Base-by-base conservation (phyloP, 2,797 vertebrate species). In the Sebastes oblongus region DNA sequence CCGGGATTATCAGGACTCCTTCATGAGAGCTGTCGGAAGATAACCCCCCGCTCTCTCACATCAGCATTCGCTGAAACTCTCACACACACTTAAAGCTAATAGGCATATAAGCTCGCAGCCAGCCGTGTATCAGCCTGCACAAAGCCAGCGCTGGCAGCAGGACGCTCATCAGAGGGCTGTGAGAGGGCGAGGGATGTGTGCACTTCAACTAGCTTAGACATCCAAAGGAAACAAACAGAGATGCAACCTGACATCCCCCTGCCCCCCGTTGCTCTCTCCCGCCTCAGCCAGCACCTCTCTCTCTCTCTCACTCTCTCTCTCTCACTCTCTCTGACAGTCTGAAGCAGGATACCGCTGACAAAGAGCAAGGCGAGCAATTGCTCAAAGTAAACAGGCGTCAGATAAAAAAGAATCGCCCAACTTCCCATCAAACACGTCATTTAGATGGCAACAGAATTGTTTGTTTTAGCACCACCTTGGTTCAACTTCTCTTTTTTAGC, bases 181-280 rank as follows among this genome's bases (percentile, higher is more conserved):
- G 42, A 50, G 18, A 78, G 60, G 65, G 69, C 82, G 82, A 77
- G 79, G 59, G 69, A 50, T 77, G 72, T 70, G 60, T 82, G 58
- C 32, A 25, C n/a, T 81, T 88, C 77, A 82, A 61, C 70, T 25
- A 36, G 84, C 64, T 81, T 72, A 80, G 69, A 72, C 69, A 58
- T 77, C 42, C 22, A 59, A 39, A 59, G 78, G 78, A 89, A 90
- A 89, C 81, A 87, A 89, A 88, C 29, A 75, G 27, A 75, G 27
- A 89, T 82, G 73, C 27, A 60, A 71, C 10, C 77, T 75, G 80
- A 87, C 80, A 66, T 24, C 36, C 42, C 13, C 39, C 39, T 2
- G 12, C 12, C 39, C 39, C 59, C 52, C 34, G 6, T 65, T 24
- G 50, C 52, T 46, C 39, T 34, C 68, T 1, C 27, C 27, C 20